Base-by-base conservation (phyloP, 1,140 invertebrate genomes). In the Drosophila sturtevanti region DNA sequence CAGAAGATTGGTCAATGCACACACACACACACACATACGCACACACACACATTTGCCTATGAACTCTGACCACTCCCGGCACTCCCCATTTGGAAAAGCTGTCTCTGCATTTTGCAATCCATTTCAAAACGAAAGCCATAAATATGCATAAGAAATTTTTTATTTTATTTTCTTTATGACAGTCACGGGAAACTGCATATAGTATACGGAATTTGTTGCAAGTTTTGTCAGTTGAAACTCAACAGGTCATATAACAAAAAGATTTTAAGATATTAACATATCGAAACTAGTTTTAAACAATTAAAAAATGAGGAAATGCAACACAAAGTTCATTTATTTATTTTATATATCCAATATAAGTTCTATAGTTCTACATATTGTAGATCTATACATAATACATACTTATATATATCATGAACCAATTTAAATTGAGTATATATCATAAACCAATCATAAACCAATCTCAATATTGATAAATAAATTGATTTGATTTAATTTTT, bases 81-180 rank as follows among this genome's bases (percentile, higher is more conserved):
- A 48, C 41, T 16, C 14, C n/a, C 35, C n/a, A n/a, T 22, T 21
- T 55, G 37, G 48, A 63, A 62, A 35, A 37, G 14, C 27, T 35
- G 35, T 41, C 2, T 6, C 2, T 6, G 59, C 34, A 38, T 67
- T 72, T 66, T 54, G 69, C 48, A 73, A 64, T 71, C 27, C 27
- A 70, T 75, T 79, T 75, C 37, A 24, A 59, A 55, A 72, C 66
- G 18, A 68, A 67, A 52, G 37, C 9, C 51, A 66, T 71, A 62
- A 74, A 78, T 71, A 81, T 84, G 74, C 48, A 74, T 63, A 64
- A 58, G 58, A 72, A 77, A 75, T 58, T 76, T 81, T 81, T 72
- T 62, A 48, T 73, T 58, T 35, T 27, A 31, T 41, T 55, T 24
- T 38, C 27, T 62, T 59, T 62, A 41, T 71, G 77, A 31, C 63